phyloP scores from a whole-genome alignment of 2,888 invertebrate genomes.

The Sphecodes monilicornis region DNA sequence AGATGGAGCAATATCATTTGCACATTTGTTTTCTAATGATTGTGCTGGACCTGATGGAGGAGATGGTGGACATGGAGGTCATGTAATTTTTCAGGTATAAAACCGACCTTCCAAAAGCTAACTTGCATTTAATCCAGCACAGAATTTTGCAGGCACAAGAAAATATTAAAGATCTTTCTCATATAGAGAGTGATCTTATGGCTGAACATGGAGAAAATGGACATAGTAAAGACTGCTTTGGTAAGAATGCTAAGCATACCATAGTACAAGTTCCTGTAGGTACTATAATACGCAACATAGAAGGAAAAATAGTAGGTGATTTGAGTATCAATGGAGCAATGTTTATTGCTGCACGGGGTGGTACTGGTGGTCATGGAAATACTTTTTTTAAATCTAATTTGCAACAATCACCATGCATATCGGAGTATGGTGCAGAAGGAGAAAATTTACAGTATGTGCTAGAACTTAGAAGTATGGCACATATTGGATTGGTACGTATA shows the following conservation, averaged over 20 bases:
- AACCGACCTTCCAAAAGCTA: not conserved
- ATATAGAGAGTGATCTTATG: conserved; percentile 87
- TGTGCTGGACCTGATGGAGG: conserved; percentile 98
- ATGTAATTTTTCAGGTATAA: conserved; percentile 92
- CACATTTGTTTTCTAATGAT: conserved; percentile 93
- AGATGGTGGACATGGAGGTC: conserved; percentile 98
- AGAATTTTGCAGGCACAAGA: conserved; percentile 86
- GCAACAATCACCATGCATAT: conserved; percentile 92
- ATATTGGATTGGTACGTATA: conserved; percentile 92
- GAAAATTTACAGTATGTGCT: conserved; percentile 90
- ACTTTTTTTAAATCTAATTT: conserved; percentile 93
- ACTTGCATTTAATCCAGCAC: not conserved
- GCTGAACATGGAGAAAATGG: conserved; percentile 92
- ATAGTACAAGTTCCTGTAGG: conserved; percentile 93
- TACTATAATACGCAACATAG: conserved; percentile 88
- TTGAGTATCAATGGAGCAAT: conserved; percentile 89
- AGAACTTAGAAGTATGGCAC: conserved; percentile 97
- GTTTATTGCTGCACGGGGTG: conserved; percentile 97
- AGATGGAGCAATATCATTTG: conserved; percentile 95
- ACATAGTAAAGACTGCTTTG: conserved; percentile 90
- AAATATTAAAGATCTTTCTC: conserved; percentile 89
- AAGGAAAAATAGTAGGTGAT: conserved; percentile 89
- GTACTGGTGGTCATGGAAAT: conserved; percentile 98
- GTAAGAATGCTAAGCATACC: conserved; percentile 91
- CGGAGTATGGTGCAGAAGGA: conserved; percentile 94